phyloP scores from a whole-genome alignment of 2,113 vertebrate species.

The Lathamus discolor region DNA sequence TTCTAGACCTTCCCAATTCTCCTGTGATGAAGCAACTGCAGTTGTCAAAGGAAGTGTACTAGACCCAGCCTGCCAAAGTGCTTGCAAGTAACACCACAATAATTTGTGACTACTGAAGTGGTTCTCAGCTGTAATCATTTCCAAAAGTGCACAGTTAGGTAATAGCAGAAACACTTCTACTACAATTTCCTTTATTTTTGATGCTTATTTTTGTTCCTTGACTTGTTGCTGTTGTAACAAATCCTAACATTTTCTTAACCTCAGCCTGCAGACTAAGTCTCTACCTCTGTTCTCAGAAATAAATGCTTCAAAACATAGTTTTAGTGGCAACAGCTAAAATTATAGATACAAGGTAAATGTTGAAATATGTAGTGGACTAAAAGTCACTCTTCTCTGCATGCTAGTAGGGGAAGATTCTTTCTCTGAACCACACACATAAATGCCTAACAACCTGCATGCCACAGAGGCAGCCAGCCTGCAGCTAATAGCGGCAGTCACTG shows the following conservation, averaged over 20 bases:
- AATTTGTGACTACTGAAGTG: not conserved
- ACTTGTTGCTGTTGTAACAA: not conserved
- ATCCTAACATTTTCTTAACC: not conserved
- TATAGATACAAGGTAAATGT: not conserved
- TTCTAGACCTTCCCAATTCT: not conserved
- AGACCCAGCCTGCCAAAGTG: not conserved
- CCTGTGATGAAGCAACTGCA: not conserved
- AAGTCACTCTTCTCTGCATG: not conserved
- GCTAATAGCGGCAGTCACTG: not conserved
- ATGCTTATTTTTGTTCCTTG: not conserved
- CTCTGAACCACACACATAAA: not conserved
- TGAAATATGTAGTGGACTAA: not conserved
- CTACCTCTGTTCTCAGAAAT: not conserved
- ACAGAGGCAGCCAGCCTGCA: not conserved
- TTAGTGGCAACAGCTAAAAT: not conserved
- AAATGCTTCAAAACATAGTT: not conserved
- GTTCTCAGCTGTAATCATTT: not conserved
- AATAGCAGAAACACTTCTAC: not conserved
- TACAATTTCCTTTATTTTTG: not conserved
- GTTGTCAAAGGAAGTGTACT: not conserved
- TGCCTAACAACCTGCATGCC: not conserved
- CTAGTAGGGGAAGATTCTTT: not conserved
- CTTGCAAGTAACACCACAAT: not conserved
- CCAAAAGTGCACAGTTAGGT: not conserved
- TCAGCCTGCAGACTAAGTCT: not conserved